Conservation (phyloP, 2,797 vertebrate species). For the Neosalanx taihuensis region DNA sequence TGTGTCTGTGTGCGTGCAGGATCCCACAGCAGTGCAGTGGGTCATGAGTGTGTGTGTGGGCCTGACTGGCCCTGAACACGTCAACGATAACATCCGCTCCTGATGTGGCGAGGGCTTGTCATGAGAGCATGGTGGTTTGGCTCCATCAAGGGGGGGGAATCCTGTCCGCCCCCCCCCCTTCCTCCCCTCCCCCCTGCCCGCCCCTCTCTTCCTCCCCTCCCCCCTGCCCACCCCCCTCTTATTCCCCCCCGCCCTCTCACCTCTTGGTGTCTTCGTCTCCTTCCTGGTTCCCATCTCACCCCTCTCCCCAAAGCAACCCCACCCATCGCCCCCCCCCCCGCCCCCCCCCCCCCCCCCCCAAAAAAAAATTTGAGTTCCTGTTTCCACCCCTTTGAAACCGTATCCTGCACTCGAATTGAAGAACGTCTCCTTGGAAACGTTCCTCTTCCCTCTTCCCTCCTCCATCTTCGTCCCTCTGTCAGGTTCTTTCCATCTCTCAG, state of each 20-base stretch:
- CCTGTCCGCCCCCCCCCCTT: slow-evolving; percentile 34
- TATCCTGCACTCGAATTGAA: neutral
- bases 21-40: slow-evolving; percentile 38
- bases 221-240: slow-evolving; percentile 5
- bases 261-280: neutral
- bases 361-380: too few species aligned
- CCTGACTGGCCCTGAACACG: slow-evolving; percentile 36
- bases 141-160: slow-evolving; percentile 65
- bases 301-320: neutral
- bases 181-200: slow-evolving; percentile 29
- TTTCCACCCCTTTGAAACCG: neutral
- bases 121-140: slow-evolving; percentile 58
- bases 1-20: slow-evolving; percentile 5
- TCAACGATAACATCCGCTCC: slow-evolving; percentile 62
- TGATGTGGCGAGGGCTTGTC: slow-evolving; percentile 66
- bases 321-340: too few species aligned
- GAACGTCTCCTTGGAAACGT: neutral
- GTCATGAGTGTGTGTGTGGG: slow-evolving; percentile 54
- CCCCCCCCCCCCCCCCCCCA: too few species aligned
- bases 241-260: slow-evolving; percentile 13
- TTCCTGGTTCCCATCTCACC: slow-evolving; percentile 26
- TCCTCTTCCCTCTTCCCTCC: too few species aligned
- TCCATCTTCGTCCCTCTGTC: neutral
- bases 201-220: slow-evolving; percentile 24
- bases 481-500: slow-evolving; percentile 18